phyloP scores from a whole-genome alignment of 1,140 invertebrate genomes.

The Euwallacea similis region DNA sequence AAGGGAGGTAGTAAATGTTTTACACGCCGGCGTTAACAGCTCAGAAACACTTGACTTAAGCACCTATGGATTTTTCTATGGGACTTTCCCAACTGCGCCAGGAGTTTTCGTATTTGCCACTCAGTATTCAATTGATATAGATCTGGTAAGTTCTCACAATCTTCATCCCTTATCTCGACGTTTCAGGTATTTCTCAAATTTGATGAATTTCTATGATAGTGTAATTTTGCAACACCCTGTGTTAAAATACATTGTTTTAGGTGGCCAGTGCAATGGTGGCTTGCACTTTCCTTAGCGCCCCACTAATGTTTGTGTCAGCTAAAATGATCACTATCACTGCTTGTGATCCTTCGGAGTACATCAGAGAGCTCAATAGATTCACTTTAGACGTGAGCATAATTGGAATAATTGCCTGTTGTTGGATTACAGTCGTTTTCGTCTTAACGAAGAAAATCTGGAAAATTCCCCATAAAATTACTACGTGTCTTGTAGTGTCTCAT shows the following conservation, averaged over 20 bases:
- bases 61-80: slow-evolving; percentile 94
- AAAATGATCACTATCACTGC: slow-evolving; percentile 84
- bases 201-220: not conserved
- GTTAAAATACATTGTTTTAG: slow-evolving; percentile 52
- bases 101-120: slow-evolving; percentile 93
- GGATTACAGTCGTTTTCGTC: slow-evolving; percentile 78
- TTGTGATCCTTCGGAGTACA: slow-evolving; percentile 67
- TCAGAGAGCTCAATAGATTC: slow-evolving; percentile 75
- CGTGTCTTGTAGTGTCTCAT: slow-evolving; percentile 79
- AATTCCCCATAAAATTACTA: slow-evolving; percentile 81
- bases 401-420: slow-evolving; percentile 72
- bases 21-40: slow-evolving; percentile 67
- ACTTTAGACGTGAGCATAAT: slow-evolving; percentile 82
- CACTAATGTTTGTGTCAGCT: slow-evolving; percentile 92
- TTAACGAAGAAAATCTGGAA: slow-evolving; percentile 74
- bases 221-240: not conserved
- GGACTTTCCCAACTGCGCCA: slow-evolving; percentile 92
- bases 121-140: slow-evolving; percentile 82
- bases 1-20: slow-evolving; percentile 78
- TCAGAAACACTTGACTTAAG: slow-evolving; percentile 79
- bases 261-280: slow-evolving; percentile 91
- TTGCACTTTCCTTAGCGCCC: slow-evolving; percentile 91
- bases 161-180: not conserved
- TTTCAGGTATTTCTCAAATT: not conserved
- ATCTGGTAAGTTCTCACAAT: slow-evolving; percentile 66